Conservation (phyloP, 2,113 vertebrate species). For the Ciconia stormi region DNA sequence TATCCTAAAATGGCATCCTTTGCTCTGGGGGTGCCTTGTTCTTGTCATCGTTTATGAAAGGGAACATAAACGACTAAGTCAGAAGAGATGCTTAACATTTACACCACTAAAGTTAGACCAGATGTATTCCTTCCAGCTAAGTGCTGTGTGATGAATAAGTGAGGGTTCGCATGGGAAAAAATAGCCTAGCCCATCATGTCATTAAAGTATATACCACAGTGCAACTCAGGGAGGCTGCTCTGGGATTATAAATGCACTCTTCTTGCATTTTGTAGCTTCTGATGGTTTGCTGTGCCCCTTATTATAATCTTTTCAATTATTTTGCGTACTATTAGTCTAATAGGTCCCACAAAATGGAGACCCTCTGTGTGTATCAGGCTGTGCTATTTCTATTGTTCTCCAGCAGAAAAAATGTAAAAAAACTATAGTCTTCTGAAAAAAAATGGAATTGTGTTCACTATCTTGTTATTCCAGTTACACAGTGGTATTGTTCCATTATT, state of each 20-base stretch:
- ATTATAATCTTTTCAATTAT: not conserved
- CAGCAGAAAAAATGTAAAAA: not conserved
- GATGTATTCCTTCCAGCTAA: not conserved
- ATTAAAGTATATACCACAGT: not conserved
- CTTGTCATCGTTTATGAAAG: not conserved
- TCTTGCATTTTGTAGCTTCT: not conserved
- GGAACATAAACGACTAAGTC: not conserved
- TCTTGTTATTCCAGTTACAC: not conserved
- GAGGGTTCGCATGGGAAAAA: not conserved
- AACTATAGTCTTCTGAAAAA: not conserved
- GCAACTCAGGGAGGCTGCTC: not conserved
- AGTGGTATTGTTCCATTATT: not conserved
- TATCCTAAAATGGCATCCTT: constrained; percentile 31
- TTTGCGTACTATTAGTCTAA: not conserved
- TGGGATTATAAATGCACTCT: not conserved
- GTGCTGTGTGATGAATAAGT: not conserved
- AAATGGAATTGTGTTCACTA: not conserved
- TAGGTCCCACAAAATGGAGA: not conserved
- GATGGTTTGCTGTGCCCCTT: not conserved
- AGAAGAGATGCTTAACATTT: constrained; percentile 1
- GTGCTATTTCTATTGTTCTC: constrained; percentile 5
- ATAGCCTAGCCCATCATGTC: not conserved
- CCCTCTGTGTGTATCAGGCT: not conserved
- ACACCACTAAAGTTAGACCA: not conserved
- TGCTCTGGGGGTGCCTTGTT: not conserved